Evolutionary conservation across 2,797 vertebrate genomes (phyloP).

Genomic region (Martes flavigula): DNA sequence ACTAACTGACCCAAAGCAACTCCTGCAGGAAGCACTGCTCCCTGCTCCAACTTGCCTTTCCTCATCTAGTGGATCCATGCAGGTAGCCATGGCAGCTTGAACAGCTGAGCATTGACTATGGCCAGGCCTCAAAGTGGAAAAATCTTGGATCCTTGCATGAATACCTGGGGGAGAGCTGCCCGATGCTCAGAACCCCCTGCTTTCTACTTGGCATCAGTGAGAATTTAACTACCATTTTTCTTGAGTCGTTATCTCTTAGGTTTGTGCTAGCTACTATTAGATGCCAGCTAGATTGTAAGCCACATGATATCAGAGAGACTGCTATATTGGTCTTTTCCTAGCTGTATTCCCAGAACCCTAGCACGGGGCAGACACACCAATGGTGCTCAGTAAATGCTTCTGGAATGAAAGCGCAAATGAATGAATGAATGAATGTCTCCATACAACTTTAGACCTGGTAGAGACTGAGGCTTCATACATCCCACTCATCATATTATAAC

Average conservation of each 20-base stretch:
- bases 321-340: neutral
- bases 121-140: neutral
- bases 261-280: neutral
- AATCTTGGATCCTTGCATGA: neutral
- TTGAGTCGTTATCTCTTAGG: neutral
- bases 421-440: neutral
- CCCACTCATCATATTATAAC: neutral
- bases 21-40: rapidly evolving
- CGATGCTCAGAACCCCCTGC: neutral
- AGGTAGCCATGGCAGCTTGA: neutral
- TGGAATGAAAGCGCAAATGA: neutral
- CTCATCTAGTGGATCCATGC: neutral
- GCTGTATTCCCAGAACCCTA: neutral
- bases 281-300: neutral
- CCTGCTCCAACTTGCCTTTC: neutral
- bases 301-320: neutral
- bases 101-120: neutral
- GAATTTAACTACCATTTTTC: neutral
- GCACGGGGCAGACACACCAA: neutral
- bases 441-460: neutral
- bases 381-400: neutral
- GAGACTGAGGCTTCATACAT: neutral
- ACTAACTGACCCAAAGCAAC: neutral
- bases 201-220: neutral
- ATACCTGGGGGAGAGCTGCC: neutral